Evolutionary conservation across 2,113 vertebrate species (phyloP).

Genomic region (Rhineura floridana): DNA sequence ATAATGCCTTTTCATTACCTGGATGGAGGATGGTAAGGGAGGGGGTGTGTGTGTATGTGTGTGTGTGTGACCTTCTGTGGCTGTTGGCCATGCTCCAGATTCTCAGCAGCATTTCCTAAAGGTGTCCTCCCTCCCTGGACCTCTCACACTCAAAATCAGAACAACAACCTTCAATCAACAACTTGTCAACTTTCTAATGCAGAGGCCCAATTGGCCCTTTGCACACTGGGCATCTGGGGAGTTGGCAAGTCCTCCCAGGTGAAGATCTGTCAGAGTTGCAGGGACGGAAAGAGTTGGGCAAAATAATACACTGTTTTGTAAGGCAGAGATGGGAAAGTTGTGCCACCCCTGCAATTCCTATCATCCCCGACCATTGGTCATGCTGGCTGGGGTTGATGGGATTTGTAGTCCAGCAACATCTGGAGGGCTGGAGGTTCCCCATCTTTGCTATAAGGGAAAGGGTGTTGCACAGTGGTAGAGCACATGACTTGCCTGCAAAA

Average conservation of each 20-base stretch:
- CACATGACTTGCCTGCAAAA: background rate
- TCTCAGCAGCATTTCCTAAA: background rate
- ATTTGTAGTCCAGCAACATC: no score
- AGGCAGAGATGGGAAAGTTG: no score
- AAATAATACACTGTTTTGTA: background rate
- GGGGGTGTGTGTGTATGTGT: no score
- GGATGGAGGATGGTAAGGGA: no score
- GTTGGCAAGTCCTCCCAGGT: background rate
- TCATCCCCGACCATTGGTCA: no score
- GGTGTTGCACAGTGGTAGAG: background rate
- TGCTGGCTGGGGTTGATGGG: no score
- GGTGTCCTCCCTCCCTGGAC: no score
- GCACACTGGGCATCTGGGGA: background rate
- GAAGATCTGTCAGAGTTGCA: background rate
- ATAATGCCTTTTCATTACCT: no score
- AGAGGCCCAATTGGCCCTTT: background rate
- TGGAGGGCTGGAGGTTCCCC: no score
- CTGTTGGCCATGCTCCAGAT: no score
- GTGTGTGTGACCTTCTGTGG: no score
- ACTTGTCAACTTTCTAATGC: background rate
- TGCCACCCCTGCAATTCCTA: no score
- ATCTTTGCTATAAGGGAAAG: background rate
- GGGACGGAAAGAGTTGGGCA: background rate
- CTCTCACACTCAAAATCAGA: background rate
- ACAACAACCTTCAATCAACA: background rate